Percentiles rank a stretch among this genome's conserved stretches.
Evolutionary conservation across 2,797 vertebrate genomes (phyloP).

Genomic region (Botia almorhae): DNA sequence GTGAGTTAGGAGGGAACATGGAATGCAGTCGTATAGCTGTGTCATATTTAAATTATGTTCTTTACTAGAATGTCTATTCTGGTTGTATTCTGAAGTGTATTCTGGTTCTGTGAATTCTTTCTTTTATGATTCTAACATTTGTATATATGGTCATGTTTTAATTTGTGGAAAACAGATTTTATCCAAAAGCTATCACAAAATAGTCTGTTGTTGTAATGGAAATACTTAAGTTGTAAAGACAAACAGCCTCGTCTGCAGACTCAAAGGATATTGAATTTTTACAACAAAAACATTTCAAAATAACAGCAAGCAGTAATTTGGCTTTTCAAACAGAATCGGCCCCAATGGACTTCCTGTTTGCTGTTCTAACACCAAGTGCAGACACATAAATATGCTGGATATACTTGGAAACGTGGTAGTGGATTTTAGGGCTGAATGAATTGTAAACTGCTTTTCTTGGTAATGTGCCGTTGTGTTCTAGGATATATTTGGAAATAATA

Average conservation of each 20-base stretch:
- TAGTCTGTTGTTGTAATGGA: conserved; percentile 1
- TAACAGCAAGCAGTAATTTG: conserved; percentile 15
- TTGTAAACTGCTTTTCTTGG: not conserved
- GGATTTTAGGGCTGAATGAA: conserved; percentile 1
- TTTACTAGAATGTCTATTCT: too few species aligned
- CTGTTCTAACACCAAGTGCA: conserved; percentile 5
- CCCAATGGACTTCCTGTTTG: conserved; percentile 14
- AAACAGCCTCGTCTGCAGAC: not conserved
- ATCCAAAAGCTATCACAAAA: not conserved
- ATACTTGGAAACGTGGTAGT: not conserved
- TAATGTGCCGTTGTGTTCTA: conserved; percentile 7
- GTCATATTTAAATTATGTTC: too few species aligned
- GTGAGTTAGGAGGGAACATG: too few species aligned
- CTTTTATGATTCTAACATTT: not conserved
- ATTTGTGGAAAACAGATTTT: not conserved
- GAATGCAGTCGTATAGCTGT: too few species aligned
- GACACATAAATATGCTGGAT: conserved; percentile 22
- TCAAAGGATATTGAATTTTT: conserved; percentile 26
- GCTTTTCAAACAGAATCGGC: conserved; percentile 26
- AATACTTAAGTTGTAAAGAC: conserved; percentile 4
- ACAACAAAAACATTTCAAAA: conserved; percentile 6
- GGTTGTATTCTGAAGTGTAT: too few species aligned
- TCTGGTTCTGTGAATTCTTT: not conserved
- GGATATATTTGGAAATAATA: conserved; percentile 7
- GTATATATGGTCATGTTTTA: not conserved